Evolutionary conservation across 2,797 vertebrate genomes (phyloP).

Genomic region (Phrynocephalus forsythii): DNA sequence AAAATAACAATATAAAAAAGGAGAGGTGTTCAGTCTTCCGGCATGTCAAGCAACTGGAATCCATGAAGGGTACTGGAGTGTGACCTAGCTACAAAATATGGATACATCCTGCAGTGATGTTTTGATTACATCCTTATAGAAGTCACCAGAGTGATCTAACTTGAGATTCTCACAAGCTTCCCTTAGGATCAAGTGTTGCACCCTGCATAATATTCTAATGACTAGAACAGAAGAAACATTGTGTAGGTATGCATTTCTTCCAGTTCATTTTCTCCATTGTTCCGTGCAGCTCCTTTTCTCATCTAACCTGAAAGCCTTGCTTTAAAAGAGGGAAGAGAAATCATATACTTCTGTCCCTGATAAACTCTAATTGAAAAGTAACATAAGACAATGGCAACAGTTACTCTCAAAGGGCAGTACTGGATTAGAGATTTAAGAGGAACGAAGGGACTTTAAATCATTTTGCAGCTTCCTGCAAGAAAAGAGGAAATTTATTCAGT

Average conservation of each 20-base stretch:
- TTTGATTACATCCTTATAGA: slow-evolving; percentile 58
- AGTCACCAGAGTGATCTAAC: slow-evolving; percentile 63
- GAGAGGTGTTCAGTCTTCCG: slow-evolving; percentile 59
- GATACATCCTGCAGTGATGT: slow-evolving; percentile 65
- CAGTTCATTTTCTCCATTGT: slow-evolving; percentile 68
- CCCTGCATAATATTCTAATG: slow-evolving; percentile 70
- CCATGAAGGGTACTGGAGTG: slow-evolving; percentile 55
- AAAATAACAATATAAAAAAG: slow-evolving; percentile 67
- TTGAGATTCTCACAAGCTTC: slow-evolving; percentile 66
- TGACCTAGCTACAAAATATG: slow-evolving; percentile 67
- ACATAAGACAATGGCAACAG: slow-evolving; percentile 8
- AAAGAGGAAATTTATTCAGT: neutral
- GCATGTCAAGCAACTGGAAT: slow-evolving; percentile 62
- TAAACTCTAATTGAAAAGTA: slow-evolving; percentile 39
- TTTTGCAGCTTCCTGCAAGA: slow-evolving; percentile 22
- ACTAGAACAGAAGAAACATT: slow-evolving; percentile 64
- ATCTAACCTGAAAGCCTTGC: slow-evolving; percentile 61
- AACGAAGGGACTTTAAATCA: slow-evolving; percentile 2
- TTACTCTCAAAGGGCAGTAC: slow-evolving; percentile 13
- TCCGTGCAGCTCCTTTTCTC: slow-evolving; percentile 53
- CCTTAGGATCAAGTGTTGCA: slow-evolving; percentile 56
- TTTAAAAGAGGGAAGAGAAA: slow-evolving; percentile 17
- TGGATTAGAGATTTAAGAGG: slow-evolving; percentile 24
- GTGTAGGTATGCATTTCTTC: slow-evolving; percentile 67
- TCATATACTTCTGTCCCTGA: slow-evolving; percentile 11